Evolutionary conservation across 2,113 vertebrate species (phyloP).

Genomic region (Thalassoma bifasciatum): DNA sequence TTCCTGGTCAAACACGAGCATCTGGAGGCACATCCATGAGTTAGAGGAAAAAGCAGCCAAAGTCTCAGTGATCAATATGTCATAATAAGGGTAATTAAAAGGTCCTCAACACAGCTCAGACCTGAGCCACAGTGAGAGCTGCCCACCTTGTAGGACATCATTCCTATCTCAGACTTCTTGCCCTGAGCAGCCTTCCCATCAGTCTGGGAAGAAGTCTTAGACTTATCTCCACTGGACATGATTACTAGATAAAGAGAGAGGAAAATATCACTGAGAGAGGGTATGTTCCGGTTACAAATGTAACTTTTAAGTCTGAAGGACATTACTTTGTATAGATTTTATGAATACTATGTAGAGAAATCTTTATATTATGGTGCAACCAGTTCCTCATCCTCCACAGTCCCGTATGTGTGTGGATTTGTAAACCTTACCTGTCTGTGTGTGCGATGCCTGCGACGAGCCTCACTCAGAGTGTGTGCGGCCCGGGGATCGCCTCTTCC

Average conservation of each 20-base stretch:
- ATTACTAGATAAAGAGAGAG: slow-evolving; percentile 65
- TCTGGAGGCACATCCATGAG: slow-evolving; percentile 58
- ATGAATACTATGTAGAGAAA: not conserved
- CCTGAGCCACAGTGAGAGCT: not conserved
- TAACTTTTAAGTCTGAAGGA: not conserved
- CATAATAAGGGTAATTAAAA: not conserved
- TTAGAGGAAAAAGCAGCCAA: not conserved
- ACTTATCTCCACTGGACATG: slow-evolving; percentile 86
- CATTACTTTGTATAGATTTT: not conserved
- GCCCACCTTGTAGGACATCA: slow-evolving; percentile 84
- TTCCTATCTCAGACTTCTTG: slow-evolving; percentile 85
- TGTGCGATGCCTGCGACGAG: slow-evolving; percentile 71
- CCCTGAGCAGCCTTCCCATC: slow-evolving; percentile 82
- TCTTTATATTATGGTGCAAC: not conserved
- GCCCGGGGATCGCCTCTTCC: slow-evolving; percentile 45
- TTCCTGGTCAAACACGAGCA: slow-evolving; percentile 87
- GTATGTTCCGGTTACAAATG: slow-evolving; percentile 1
- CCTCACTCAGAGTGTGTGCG: slow-evolving; percentile 82
- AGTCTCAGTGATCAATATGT: not conserved
- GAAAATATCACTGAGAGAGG: not conserved
- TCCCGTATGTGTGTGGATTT: slow-evolving; percentile 37
- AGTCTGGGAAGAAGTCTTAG: slow-evolving; percentile 84
- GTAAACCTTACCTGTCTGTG: slow-evolving; percentile 76
- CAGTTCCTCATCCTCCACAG: not conserved
- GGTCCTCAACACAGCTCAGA: not conserved